A percentile compares a stretch with the other conserved stretches of the same genome.
phyloP scores from a whole-genome alignment of 2,113 vertebrate species.

The Cacatua alba region DNA sequence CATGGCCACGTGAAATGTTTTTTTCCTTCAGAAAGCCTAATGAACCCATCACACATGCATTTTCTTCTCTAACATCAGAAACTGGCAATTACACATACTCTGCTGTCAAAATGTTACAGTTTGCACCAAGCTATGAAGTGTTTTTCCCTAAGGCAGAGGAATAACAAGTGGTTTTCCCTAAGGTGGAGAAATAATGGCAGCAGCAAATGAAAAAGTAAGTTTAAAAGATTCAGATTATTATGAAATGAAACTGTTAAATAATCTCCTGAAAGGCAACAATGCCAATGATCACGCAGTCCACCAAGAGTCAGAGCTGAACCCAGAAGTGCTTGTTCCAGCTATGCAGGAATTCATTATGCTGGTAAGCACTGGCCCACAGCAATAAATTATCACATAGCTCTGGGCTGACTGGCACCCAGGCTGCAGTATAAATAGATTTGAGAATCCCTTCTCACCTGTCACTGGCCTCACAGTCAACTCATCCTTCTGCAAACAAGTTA shows the following conservation, averaged over 20 bases:
- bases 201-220: not conserved
- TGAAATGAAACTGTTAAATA: not conserved
- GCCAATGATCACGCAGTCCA: not conserved
- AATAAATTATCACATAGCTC: not conserved
- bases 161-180: not conserved
- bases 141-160: not conserved
- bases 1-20: accelerated
- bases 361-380: not conserved
- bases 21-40: not conserved
- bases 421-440: not conserved
- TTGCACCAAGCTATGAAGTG: not conserved
- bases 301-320: not conserved
- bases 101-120: not conserved
- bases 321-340: not conserved
- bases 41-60: not conserved
- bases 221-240: not conserved
- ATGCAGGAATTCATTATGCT: not conserved
- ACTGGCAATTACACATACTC: not conserved
- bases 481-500: not conserved
- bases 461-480: not conserved
- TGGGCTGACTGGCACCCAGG: not conserved
- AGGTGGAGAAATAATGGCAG: not conserved
- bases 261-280: not conserved
- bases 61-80: not conserved
- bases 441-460: not conserved